A percentile compares a stretch with the other conserved stretches of the same genome.
phyloP scores from a whole-genome alignment of 1,140 invertebrate species.

The Ips nitidus region DNA sequence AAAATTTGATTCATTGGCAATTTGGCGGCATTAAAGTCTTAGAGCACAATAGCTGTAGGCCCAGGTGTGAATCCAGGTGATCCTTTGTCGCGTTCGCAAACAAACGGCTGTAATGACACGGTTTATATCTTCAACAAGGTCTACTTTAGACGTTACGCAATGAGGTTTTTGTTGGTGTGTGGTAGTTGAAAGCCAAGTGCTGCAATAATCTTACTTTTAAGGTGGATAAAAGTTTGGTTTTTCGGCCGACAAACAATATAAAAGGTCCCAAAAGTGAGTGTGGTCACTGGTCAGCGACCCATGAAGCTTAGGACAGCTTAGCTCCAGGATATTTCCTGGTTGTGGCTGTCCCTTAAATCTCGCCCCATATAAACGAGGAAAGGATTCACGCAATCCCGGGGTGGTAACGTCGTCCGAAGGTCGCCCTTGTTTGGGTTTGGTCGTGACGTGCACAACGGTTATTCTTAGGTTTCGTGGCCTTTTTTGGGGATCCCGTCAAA shows the following conservation, averaged over 20 bases:
- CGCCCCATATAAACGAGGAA: constrained; percentile 31
- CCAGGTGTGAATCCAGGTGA: constrained; percentile 30
- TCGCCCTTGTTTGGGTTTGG: constrained; percentile 43
- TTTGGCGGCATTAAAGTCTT: neutral
- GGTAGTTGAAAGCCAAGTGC: too few species aligned
- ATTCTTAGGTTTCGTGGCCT: constrained; percentile 36
- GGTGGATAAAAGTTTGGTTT: too few species aligned
- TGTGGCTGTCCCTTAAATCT: constrained; percentile 34
- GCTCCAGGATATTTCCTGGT: constrained; percentile 20
- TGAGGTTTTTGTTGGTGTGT: neutral
- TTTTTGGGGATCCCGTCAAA: constrained; percentile 20
- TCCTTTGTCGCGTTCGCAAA: neutral
- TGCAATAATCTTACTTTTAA: too few species aligned
- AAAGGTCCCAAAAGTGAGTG: too few species aligned
- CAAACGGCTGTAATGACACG: neutral
- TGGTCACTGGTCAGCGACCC: constrained; percentile 17
- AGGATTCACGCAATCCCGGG: constrained; percentile 41
- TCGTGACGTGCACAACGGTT: constrained; percentile 40
- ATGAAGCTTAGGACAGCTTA: constrained; percentile 28
- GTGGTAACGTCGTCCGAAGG: constrained; percentile 30
- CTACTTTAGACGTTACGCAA: neutral
- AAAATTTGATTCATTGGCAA: neutral
- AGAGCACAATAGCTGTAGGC: constrained; percentile 3
- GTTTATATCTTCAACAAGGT: neutral
- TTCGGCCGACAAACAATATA: too few species aligned